These are phyloP conservation scores for Connochaetes taurinus DNA, from an alignment of 2,113 vertebrate species.

Conservation along the genomic window DNA sequence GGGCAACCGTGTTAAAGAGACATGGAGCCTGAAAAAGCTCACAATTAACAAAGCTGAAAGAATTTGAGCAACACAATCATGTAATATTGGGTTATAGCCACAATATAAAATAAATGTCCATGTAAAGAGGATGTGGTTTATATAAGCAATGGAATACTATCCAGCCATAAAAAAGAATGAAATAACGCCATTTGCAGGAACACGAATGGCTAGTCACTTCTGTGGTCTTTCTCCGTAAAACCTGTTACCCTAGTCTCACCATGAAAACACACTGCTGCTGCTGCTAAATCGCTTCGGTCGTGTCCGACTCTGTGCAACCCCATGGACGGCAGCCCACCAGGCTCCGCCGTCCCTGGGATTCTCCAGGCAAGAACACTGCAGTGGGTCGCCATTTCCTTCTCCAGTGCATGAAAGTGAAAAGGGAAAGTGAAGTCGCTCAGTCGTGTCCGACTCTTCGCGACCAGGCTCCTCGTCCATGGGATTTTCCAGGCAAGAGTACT, in stretches of 20 bases:
- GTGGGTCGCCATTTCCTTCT: too few species aligned
- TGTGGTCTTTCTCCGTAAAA: background rate
- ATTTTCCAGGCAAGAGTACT: too few species aligned
- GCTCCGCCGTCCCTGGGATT: too few species aligned
- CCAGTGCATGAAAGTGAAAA: too few species aligned
- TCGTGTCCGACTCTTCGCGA: accelerated
- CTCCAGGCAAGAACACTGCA: too few species aligned
- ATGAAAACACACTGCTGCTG: background rate
- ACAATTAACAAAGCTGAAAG: background rate
- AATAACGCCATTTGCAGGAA: background rate
- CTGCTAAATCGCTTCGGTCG: too few species aligned
- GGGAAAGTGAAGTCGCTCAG: too few species aligned
- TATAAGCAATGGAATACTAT: background rate
- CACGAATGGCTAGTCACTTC: background rate
- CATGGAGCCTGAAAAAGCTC: background rate
- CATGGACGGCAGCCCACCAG: too few species aligned
- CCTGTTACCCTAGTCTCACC: background rate
- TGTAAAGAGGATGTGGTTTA: background rate
- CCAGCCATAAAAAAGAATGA: background rate
- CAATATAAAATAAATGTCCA: background rate
- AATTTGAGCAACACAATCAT: background rate
- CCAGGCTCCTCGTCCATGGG: too few species aligned
- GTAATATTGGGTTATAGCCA: background rate
- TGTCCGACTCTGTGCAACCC: too few species aligned
- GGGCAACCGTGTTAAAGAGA: background rate